Conservation (phyloP, 1,140 invertebrate species). For the Hylaeus volcanicus region DNA sequence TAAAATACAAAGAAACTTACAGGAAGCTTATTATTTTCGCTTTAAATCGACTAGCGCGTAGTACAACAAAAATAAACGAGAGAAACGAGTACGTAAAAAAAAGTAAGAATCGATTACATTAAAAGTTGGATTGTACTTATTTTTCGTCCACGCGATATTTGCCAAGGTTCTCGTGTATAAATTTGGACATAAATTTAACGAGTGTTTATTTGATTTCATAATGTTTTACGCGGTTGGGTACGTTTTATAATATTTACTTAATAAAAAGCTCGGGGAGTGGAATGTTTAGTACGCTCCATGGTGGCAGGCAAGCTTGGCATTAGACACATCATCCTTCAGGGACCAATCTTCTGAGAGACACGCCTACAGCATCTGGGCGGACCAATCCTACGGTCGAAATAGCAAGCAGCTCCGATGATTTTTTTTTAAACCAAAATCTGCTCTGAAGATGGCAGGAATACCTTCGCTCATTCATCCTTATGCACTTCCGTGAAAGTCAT, state of each 20-base stretch:
- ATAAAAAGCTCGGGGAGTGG: not conserved
- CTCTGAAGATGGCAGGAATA: constrained; percentile 45
- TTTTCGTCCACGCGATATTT: not conserved
- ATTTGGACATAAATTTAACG: not conserved
- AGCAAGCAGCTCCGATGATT: constrained; percentile 47
- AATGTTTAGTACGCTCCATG: constrained; percentile 5
- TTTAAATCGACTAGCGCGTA: too few relatives aligned
- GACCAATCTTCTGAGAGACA: constrained; percentile 66
- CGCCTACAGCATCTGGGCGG: constrained; percentile 64
- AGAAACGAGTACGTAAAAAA: too few relatives aligned
- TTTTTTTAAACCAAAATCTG: constrained; percentile 63
- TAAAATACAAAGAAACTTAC: too few relatives aligned
- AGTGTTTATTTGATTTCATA: not conserved
- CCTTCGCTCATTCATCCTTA: constrained; percentile 53
- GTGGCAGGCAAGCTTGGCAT: constrained; percentile 16
- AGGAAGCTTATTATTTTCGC: too few relatives aligned
- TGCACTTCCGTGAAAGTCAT: constrained; percentile 35
- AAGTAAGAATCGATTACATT: not conserved
- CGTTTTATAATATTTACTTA: constrained; percentile 27
- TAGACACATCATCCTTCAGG: constrained; percentile 59
- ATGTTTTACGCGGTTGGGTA: not conserved
- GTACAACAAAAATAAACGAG: too few relatives aligned
- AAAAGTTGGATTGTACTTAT: not conserved
- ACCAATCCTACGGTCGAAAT: constrained; percentile 67
- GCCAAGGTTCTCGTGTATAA: not conserved